A percentile compares a stretch with the other conserved stretches of the same genome.
These are phyloP conservation scores for Dreissena polymorpha DNA, from an alignment of 1,140 invertebrate species.

Conservation along the genomic window DNA sequence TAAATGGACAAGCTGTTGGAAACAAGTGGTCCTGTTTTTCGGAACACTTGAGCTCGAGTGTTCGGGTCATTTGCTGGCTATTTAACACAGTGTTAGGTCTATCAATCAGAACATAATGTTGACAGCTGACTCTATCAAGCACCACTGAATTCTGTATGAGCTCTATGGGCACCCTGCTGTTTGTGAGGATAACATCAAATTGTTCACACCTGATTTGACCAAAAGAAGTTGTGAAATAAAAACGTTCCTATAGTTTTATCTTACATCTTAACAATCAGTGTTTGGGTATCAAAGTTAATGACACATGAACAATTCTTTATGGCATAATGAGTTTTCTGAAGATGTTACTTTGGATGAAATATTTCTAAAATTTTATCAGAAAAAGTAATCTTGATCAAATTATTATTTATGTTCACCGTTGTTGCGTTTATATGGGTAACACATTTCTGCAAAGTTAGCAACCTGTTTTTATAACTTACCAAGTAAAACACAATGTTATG, in stretches of 20 bases:
- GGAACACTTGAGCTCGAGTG: background rate
- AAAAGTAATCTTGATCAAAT: too few species aligned
- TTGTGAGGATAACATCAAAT: conserved; percentile 2
- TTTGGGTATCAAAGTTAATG: too few species aligned
- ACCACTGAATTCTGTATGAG: background rate
- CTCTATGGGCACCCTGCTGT: background rate
- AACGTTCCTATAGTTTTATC: background rate
- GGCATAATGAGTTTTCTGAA: too few species aligned
- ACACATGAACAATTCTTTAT: too few species aligned
- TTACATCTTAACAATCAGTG: too few species aligned
- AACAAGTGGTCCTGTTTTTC: background rate
- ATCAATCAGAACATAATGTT: background rate
- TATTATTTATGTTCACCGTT: too few species aligned
- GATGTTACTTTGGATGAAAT: too few species aligned
- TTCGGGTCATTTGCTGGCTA: background rate
- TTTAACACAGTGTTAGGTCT: background rate
- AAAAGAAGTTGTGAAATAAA: background rate
- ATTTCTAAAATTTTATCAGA: too few species aligned
- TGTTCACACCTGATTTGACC: conserved; percentile 10
- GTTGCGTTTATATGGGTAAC: too few species aligned
- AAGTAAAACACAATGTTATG: too few species aligned
- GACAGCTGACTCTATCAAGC: background rate
- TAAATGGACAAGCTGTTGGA: background rate
- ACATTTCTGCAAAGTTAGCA: too few species aligned
- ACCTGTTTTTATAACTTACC: too few species aligned